Evolutionary conservation across 2,888 invertebrate genomes (phyloP).

Genomic region (Harmothoe impar): DNA sequence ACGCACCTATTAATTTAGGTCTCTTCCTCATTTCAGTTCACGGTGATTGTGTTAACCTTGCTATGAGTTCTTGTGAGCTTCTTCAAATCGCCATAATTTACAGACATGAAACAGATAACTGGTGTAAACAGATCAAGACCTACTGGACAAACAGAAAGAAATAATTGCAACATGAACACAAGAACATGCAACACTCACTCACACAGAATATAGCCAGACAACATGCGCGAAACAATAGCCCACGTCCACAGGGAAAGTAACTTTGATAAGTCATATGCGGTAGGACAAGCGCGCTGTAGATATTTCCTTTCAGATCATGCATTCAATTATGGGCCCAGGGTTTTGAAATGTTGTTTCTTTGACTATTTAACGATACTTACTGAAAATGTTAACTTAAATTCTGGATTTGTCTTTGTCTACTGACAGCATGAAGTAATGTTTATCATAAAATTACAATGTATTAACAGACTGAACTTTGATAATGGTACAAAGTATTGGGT

Average conservation of each 20-base stretch:
- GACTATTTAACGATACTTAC: too few species aligned
- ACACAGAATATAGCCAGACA: background rate
- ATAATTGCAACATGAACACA: too few species aligned
- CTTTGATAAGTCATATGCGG: background rate
- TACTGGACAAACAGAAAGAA: too few species aligned
- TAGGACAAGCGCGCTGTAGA: conserved; percentile 9
- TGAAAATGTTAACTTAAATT: background rate
- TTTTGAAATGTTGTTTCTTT: too few species aligned
- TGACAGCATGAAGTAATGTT: too few species aligned
- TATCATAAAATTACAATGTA: background rate
- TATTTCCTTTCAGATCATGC: background rate
- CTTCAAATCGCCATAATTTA: conserved; percentile 25
- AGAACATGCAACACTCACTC: too few species aligned
- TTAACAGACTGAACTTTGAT: background rate
- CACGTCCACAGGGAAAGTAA: background rate
- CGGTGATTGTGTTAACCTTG: conserved; percentile 32
- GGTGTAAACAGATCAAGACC: background rate
- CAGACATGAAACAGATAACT: background rate
- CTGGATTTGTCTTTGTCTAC: background rate
- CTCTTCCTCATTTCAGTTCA: conserved; percentile 22
- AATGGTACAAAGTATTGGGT: background rate
- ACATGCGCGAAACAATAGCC: conserved; percentile 6
- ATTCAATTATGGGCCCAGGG: too few species aligned
- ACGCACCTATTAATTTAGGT: conserved; percentile 43
- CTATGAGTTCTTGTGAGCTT: conserved; percentile 54